Evolutionary conservation across 2,113 vertebrate species (phyloP).

Genomic region (Ictalurus furcatus): DNA sequence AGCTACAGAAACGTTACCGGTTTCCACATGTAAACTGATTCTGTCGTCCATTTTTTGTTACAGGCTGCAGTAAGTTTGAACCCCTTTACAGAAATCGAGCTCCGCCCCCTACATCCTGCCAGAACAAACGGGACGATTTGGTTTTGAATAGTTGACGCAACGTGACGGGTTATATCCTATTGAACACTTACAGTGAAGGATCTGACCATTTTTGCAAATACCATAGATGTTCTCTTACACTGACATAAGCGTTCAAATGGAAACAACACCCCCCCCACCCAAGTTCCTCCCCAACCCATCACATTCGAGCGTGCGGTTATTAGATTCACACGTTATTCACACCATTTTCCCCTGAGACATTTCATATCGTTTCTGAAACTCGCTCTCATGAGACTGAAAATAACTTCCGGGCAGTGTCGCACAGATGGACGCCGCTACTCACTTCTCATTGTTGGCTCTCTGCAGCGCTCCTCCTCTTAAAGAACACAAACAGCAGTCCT

Average conservation of each 20-base stretch:
- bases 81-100: not conserved
- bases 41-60: not conserved
- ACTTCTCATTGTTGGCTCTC: slow-evolving; percentile 95
- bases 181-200: too few species aligned
- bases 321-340: not conserved
- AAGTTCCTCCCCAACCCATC: too few species aligned
- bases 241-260: too few species aligned
- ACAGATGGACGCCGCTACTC: slow-evolving; percentile 58
- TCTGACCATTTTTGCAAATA: too few species aligned
- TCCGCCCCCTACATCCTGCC: not conserved
- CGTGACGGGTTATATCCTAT: too few species aligned
- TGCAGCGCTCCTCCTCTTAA: slow-evolving; percentile 93
- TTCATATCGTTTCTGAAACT: not conserved
- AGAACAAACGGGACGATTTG: not conserved
- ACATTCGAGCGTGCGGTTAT: too few species aligned
- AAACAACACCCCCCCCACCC: too few species aligned
- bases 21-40: not conserved
- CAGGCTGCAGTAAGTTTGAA: too few species aligned
- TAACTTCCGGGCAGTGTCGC: not conserved
- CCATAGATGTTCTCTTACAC: too few species aligned
- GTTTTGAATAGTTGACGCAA: too few species aligned
- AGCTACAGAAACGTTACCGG: too few species aligned
- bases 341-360: not conserved
- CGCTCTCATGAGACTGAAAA: too few species aligned
- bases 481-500: slow-evolving; percentile 97